Percentiles rank a stretch among this genome's conserved stretches.
These are phyloP conservation scores for Ceramica pisi DNA, from an alignment of 2,888 invertebrate genomes.

Conservation along the genomic window DNA sequence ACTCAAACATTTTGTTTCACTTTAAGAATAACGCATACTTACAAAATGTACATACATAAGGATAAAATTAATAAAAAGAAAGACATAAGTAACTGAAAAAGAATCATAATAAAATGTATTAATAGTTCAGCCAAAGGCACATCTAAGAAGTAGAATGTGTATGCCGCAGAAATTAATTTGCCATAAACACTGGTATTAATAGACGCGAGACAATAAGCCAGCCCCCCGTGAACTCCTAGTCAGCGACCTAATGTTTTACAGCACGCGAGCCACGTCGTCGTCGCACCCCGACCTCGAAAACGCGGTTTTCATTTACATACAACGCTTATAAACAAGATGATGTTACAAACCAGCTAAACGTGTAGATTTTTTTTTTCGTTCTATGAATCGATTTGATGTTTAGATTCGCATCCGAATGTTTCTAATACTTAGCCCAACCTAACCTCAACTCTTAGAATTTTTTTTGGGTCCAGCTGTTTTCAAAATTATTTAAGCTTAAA, in stretches of 20 bases:
- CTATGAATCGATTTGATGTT: neutral
- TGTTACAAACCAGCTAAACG: slow-evolving; percentile 63
- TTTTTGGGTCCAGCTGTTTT: neutral
- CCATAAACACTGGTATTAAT: slow-evolving; percentile 86
- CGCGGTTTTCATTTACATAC: slow-evolving; percentile 80
- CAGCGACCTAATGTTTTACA: slow-evolving; percentile 83
- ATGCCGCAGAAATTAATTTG: slow-evolving; percentile 84
- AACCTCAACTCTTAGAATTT: neutral
- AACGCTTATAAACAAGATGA: slow-evolving; percentile 74
- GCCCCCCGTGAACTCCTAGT: slow-evolving; percentile 82
- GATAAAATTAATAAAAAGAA: slow-evolving; percentile 14
- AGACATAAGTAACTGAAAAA: slow-evolving; percentile 3
- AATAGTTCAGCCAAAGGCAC: slow-evolving; percentile 30
- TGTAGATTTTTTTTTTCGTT: slow-evolving; percentile 11
- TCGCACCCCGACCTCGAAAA: slow-evolving; percentile 81
- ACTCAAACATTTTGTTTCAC: slow-evolving; percentile 32
- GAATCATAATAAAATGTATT: slow-evolving; percentile 18
- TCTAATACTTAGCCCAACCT: no score
- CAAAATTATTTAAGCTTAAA: no score
- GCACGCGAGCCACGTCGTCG: slow-evolving; percentile 83
- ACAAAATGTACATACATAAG: slow-evolving; percentile 9
- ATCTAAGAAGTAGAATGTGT: slow-evolving; percentile 59
- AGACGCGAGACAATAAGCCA: slow-evolving; percentile 89
- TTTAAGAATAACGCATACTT: slow-evolving; percentile 13
- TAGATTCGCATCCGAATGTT: neutral